A percentile compares a stretch with the other conserved stretches of the same genome.
Conservation (phyloP, 2,888 invertebrate genomes). For the Oscheius sp. region DNA sequence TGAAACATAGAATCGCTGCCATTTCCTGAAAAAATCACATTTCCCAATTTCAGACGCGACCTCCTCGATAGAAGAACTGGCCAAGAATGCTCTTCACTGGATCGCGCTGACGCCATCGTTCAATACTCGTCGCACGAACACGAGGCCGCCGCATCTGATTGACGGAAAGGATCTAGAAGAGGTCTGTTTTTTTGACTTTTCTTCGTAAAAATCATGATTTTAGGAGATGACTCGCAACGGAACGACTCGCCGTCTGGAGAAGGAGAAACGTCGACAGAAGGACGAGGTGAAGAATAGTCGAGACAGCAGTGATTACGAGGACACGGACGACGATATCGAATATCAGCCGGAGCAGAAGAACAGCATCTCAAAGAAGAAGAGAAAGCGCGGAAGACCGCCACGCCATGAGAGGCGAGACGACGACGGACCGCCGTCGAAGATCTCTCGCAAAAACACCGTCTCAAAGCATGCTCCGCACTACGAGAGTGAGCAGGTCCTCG, state of each 20-base stretch:
- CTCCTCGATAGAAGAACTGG: not conserved
- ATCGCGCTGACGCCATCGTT: conserved; percentile 21
- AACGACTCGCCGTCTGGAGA: conserved; percentile 20
- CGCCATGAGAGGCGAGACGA: conserved; percentile 10
- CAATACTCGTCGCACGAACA: not conserved
- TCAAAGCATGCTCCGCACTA: conserved; percentile 10
- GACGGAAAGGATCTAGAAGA: conserved; percentile 31
- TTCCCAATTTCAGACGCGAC: not conserved
- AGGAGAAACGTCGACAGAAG: conserved; percentile 21
- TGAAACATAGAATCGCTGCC: too few species aligned
- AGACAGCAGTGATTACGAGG: conserved; percentile 37
- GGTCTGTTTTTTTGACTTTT: not conserved
- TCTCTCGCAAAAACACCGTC: conserved; percentile 1
- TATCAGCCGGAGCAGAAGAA: conserved; percentile 19
- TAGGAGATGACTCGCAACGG: conserved; percentile 33
- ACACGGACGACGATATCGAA: conserved; percentile 29
- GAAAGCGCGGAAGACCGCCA: conserved; percentile 23
- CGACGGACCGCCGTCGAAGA: conserved; percentile 20
- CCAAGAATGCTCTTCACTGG: not conserved
- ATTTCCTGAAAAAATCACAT: too few species aligned
- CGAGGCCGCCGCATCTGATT: conserved; percentile 3
- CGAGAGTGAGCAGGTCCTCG: conserved; percentile 12
- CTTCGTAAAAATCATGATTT: not conserved
- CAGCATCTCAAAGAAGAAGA: conserved; percentile 3
- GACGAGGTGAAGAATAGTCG: conserved; percentile 23